Evolutionary conservation across 1,140 invertebrate genomes (phyloP).

Genomic region (Meteorus sp.): DNA sequence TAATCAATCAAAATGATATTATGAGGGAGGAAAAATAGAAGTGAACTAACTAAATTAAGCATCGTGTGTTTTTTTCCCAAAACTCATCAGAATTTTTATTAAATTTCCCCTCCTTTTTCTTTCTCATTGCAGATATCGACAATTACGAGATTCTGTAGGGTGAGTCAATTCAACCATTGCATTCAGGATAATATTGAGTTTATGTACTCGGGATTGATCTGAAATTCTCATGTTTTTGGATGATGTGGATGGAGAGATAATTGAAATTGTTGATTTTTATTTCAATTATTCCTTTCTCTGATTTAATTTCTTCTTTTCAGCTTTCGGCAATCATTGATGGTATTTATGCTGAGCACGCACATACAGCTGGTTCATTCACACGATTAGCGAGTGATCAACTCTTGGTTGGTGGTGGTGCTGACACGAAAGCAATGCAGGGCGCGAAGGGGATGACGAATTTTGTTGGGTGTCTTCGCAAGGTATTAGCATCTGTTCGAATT

Average conservation of each 20-base stretch:
- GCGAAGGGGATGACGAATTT: slow-evolving; percentile 88
- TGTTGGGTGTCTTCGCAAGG: slow-evolving; percentile 93
- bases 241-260: too few species aligned
- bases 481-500: slow-evolving; percentile 56
- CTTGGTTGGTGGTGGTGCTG: slow-evolving; percentile 87
- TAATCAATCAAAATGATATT: too few species aligned
- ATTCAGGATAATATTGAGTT: too few species aligned
- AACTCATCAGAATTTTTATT: not conserved
- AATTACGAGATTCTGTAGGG: slow-evolving; percentile 84
- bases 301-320: slow-evolving; percentile 70
- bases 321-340: slow-evolving; percentile 90
- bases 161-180: slow-evolving; percentile 62
- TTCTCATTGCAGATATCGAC: slow-evolving; percentile 75
- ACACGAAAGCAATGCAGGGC: slow-evolving; percentile 76
- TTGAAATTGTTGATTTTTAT: slow-evolving; percentile 20
- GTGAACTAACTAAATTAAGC: too few species aligned
- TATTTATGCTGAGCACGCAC: slow-evolving; percentile 87
- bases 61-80: too few species aligned
- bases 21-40: too few species aligned
- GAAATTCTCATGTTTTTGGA: too few species aligned
- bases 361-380: slow-evolving; percentile 88
- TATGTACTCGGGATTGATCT: too few species aligned
- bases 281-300: too few species aligned
- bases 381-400: slow-evolving; percentile 84
- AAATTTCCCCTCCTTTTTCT: slow-evolving; percentile 25